Conservation (phyloP, 1,140 invertebrate genomes). For the Drosophila busckii region DNA sequence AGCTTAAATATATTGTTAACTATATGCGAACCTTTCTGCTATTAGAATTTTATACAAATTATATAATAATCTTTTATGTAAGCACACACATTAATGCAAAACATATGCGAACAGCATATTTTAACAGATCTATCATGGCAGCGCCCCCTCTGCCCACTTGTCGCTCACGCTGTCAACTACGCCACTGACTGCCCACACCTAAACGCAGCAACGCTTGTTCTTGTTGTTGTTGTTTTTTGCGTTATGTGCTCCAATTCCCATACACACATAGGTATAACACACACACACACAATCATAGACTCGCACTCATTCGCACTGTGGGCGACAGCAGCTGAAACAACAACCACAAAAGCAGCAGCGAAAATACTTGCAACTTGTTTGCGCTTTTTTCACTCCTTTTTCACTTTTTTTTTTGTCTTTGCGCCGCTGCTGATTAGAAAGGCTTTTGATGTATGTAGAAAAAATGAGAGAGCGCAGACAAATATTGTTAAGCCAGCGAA, state of each 20-base stretch:
- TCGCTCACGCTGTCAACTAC: too few relatives aligned
- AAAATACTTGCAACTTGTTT: constrained; percentile 71
- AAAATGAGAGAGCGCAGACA: too few relatives aligned
- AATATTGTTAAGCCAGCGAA: constrained; percentile 29
- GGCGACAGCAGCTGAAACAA: constrained; percentile 4
- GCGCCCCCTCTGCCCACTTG: too few relatives aligned
- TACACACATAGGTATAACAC: constrained; percentile 18
- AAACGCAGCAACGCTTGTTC: too few relatives aligned
- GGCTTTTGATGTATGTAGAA: constrained; percentile 61
- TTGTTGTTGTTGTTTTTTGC: constrained; percentile 23
- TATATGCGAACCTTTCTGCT: too few relatives aligned
- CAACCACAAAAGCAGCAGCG: constrained; percentile 18
- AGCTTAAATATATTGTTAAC: too few relatives aligned
- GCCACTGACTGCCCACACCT: too few relatives aligned
- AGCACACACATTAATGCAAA: too few relatives aligned
- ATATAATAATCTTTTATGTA: too few relatives aligned
- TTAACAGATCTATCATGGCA: too few relatives aligned
- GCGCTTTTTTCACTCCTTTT: constrained; percentile 22
- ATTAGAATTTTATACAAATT: too few relatives aligned
- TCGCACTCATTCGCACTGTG: constrained; percentile 2
- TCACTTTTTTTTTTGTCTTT: constrained; percentile 3
- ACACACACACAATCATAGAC: constrained; percentile 15
- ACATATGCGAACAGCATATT: too few relatives aligned
- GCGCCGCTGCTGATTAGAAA: constrained; percentile 53
- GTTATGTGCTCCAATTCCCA: constrained; percentile 58